phyloP scores from a whole-genome alignment of 2,797 vertebrate species.

The Trachops cirrhosus region DNA sequence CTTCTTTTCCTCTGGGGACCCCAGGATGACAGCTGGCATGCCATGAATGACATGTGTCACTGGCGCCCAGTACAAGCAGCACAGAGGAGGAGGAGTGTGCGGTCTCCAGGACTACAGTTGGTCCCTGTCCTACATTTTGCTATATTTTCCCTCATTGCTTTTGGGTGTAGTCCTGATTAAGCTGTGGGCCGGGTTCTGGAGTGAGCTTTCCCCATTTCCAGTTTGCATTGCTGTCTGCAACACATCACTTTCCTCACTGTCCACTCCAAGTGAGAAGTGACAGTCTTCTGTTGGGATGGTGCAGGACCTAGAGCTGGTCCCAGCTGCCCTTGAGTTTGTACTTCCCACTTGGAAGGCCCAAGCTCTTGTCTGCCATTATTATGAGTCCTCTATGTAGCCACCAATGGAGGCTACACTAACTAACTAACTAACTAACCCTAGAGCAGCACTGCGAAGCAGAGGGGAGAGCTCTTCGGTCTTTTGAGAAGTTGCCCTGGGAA shows the following conservation, averaged over 20 bases:
- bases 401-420: background rate
- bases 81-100: background rate
- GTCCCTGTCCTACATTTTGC: background rate
- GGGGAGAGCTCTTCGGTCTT: background rate
- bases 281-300: background rate
- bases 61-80: background rate
- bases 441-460: background rate
- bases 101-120: background rate
- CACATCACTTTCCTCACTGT: background rate
- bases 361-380: background rate
- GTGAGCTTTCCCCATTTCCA: background rate
- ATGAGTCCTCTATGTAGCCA: background rate
- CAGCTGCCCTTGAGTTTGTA: background rate
- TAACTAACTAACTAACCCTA: background rate
- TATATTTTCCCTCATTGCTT: background rate
- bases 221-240: background rate
- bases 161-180: background rate
- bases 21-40: too few species aligned
- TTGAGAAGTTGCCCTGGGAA: background rate
- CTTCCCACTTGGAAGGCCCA: background rate
- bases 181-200: background rate
- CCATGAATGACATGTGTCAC: rapidly evolving
- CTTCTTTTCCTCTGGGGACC: background rate
- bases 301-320: background rate
- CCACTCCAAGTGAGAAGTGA: background rate